These are phyloP conservation scores for Sterna hirundo DNA, from an alignment of 2,113 vertebrate species.

Conservation along the genomic window DNA sequence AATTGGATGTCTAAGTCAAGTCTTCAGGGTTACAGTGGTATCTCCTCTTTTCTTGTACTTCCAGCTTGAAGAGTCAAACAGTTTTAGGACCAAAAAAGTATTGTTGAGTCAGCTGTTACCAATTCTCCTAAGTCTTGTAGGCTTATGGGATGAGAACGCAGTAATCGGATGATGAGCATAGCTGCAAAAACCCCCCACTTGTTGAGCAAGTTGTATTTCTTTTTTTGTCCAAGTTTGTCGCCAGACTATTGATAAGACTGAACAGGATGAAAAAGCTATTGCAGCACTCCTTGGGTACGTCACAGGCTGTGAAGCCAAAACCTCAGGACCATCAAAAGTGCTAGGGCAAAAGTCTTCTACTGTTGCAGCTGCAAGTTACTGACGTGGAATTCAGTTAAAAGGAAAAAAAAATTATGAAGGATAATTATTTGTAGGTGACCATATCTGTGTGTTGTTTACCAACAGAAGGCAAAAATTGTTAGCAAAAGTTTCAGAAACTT, in stretches of 20 bases:
- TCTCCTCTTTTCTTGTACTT: background rate
- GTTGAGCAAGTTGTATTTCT: background rate
- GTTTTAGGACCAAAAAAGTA: background rate
- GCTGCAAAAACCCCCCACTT: background rate
- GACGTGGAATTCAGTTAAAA: background rate
- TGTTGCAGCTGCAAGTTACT: background rate
- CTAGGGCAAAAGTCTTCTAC: background rate
- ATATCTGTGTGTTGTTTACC: background rate
- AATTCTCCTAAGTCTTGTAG: background rate
- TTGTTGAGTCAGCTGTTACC: background rate
- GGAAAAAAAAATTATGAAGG: background rate
- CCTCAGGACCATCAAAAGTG: background rate
- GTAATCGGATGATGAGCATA: slow-evolving; percentile 20
- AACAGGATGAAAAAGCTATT: background rate
- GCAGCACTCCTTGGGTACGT: background rate
- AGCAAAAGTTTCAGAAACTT: background rate
- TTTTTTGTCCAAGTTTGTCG: slow-evolving; percentile 41
- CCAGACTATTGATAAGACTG: background rate
- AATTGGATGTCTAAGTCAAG: background rate
- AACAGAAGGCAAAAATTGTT: background rate
- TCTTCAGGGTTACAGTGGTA: background rate
- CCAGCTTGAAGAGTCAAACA: background rate
- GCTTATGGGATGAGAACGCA: background rate
- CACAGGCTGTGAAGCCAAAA: background rate
- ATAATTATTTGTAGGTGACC: background rate